phyloP scores from a whole-genome alignment of 2,113 vertebrate genomes.

The Anhinga anhinga region DNA sequence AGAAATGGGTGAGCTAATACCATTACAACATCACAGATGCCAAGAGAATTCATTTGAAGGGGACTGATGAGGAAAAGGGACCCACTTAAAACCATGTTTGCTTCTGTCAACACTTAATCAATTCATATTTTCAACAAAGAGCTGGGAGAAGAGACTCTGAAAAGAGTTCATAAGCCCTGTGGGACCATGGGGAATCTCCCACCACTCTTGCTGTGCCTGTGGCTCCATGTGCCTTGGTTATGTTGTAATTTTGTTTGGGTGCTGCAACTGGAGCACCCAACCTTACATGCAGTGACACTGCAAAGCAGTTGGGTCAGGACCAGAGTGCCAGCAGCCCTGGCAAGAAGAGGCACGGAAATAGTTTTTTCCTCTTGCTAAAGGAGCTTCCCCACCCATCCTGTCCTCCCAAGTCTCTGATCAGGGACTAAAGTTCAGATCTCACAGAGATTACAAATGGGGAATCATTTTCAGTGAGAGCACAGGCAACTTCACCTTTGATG shows the following conservation, averaged over 20 bases:
- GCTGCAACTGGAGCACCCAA: neutral
- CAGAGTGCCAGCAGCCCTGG: neutral
- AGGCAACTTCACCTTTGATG: neutral
- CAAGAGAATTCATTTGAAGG: neutral
- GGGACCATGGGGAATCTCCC: neutral
- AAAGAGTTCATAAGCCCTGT: neutral
- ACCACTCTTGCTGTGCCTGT: neutral
- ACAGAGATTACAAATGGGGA: neutral
- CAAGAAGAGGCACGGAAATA: neutral
- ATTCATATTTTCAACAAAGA: neutral
- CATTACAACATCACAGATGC: neutral
- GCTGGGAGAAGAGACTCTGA: neutral
- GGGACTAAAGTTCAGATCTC: neutral
- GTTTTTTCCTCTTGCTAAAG: neutral
- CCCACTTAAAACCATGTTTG: neutral
- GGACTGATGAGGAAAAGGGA: neutral
- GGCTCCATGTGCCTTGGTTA: neutral
- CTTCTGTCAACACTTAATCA: neutral
- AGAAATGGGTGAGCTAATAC: neutral
- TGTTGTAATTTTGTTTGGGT: neutral
- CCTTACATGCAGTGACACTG: neutral
- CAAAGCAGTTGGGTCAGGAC: neutral
- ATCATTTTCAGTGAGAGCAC: neutral
- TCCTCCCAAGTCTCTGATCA: neutral
- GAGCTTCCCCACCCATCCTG: neutral